Conservation (phyloP, 1,140 invertebrate species). For the Rhyacophila brunnea region DNA sequence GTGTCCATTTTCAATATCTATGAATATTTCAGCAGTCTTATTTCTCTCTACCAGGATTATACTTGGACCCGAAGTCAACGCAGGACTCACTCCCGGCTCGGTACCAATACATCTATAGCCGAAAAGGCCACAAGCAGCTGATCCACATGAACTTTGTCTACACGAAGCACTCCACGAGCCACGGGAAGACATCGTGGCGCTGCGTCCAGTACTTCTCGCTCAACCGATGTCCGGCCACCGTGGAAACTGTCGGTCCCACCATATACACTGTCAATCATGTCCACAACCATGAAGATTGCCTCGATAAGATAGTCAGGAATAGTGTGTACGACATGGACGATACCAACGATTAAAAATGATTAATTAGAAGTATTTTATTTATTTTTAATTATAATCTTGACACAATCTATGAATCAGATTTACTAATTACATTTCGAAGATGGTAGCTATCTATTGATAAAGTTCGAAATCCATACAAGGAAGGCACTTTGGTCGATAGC, state of each 20-base stretch:
- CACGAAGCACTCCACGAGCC: conserved; percentile 54
- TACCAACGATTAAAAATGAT: conserved; percentile 14
- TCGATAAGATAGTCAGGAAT: conserved; percentile 50
- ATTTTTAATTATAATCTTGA: too few species aligned
- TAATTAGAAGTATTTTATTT: too few species aligned
- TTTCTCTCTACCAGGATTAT: conserved; percentile 40
- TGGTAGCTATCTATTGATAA: too few species aligned
- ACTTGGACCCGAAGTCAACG: conserved; percentile 41
- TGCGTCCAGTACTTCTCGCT: conserved; percentile 54
- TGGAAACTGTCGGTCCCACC: conserved; percentile 51
- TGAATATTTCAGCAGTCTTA: conserved; percentile 1
- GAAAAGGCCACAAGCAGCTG: conserved; percentile 54
- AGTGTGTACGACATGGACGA: conserved; percentile 51
- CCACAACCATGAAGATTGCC: conserved; percentile 53
- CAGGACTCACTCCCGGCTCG: conserved; percentile 44
- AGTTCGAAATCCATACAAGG: too few species aligned
- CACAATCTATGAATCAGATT: too few species aligned
- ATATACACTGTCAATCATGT: conserved; percentile 52
- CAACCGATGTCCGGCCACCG: conserved; percentile 51
- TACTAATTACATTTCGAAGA: too few species aligned
- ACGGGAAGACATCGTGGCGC: conserved; percentile 53
- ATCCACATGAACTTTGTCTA: conserved; percentile 55
- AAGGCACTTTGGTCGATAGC: too few species aligned
- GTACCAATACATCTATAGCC: conserved; percentile 54
- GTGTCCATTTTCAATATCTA: not conserved